phyloP scores from a whole-genome alignment of 2,113 vertebrate species.

The Guaruba guarouba region DNA sequence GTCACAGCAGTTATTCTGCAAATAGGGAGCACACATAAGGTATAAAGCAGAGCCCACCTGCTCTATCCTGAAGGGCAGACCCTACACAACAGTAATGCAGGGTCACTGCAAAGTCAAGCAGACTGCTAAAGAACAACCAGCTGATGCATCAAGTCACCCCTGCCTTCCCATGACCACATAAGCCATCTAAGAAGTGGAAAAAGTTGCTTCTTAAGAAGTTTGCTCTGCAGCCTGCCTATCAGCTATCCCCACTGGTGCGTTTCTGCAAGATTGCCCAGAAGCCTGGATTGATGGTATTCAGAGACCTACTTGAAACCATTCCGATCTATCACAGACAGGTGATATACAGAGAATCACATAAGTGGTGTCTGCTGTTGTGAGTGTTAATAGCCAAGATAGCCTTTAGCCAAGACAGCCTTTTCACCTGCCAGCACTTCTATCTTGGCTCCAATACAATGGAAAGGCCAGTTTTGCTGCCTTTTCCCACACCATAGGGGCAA shows the following conservation, averaged over 20 bases:
- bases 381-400: background rate
- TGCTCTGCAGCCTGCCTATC: background rate
- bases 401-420: background rate
- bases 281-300: background rate
- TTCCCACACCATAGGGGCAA: background rate
- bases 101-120: background rate
- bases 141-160: background rate
- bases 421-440: background rate
- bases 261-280: background rate
- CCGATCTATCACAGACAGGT: background rate
- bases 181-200: background rate
- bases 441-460: background rate
- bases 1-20: background rate
- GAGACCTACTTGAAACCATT: background rate
- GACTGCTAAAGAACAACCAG: background rate
- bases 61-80: background rate
- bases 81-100: background rate
- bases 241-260: background rate
- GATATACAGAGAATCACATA: background rate
- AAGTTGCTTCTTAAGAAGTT: background rate
- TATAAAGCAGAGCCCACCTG: background rate
- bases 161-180: background rate
- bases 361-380: background rate
- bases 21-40: accelerated
- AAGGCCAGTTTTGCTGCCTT: background rate